Evolutionary conservation across 2,888 invertebrate species (phyloP).

Genomic region (Drosophila mayaguana): DNA sequence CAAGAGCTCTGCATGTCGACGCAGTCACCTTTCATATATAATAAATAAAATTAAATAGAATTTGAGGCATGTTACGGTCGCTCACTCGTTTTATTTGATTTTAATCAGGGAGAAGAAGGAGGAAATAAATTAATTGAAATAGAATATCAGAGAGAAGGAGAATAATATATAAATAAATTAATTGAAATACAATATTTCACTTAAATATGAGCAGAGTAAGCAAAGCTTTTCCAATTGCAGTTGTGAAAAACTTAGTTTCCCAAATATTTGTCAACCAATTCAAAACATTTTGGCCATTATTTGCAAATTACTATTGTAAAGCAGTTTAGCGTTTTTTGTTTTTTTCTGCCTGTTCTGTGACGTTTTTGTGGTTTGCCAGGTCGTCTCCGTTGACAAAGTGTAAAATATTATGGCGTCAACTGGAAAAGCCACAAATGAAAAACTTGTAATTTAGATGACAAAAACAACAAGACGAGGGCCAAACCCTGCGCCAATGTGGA

Average conservation of each 20-base stretch:
- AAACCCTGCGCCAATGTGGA: slow-evolving; percentile 19
- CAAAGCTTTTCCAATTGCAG: not conserved
- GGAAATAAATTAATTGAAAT: too few relatives aligned
- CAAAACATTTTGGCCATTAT: slow-evolving; percentile 25
- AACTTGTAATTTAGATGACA: slow-evolving; percentile 77
- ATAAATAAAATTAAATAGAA: not conserved
- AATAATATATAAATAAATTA: too few relatives aligned
- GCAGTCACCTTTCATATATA: not conserved
- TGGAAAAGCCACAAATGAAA: slow-evolving; percentile 66
- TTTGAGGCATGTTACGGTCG: not conserved
- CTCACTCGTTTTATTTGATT: not conserved
- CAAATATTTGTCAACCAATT: slow-evolving; percentile 3
- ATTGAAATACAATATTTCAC: too few relatives aligned
- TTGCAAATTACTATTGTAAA: slow-evolving; percentile 42
- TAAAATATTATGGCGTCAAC: slow-evolving; percentile 68
- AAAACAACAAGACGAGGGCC: slow-evolving; percentile 63
- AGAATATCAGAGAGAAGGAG: too few relatives aligned
- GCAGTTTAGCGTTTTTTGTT: slow-evolving; percentile 26
- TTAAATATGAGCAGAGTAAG: too few relatives aligned
- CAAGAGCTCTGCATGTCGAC: not conserved
- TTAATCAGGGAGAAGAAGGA: too few relatives aligned
- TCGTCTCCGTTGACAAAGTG: slow-evolving; percentile 35
- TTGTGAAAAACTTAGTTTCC: too few relatives aligned
- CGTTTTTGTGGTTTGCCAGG: slow-evolving; percentile 36
- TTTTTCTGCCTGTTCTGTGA: not conserved